phyloP scores from a whole-genome alignment of 2,888 invertebrate genomes.

The Escarpia spicata region DNA sequence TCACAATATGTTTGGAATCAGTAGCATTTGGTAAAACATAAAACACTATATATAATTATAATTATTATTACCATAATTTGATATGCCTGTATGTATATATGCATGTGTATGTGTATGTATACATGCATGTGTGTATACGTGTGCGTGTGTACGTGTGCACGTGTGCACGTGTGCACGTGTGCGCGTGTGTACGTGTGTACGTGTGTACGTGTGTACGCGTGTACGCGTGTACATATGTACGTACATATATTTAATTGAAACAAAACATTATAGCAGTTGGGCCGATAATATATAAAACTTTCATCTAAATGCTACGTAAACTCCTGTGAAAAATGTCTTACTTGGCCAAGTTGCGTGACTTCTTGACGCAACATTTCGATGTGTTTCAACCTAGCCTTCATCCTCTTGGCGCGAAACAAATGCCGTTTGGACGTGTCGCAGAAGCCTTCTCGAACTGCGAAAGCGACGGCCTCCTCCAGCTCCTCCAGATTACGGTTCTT shows the following conservation, averaged over 20 bases:
- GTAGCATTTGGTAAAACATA: neutral
- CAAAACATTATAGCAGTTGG: too few relatives aligned
- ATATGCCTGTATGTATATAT: neutral
- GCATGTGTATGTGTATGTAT: neutral
- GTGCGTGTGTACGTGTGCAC: too few relatives aligned
- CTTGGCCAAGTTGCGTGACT: neutral
- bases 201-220: too few relatives aligned
- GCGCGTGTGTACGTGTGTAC: too few relatives aligned
- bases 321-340: neutral
- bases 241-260: too few relatives aligned
- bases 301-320: neutral
- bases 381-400: neutral
- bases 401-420: neutral
- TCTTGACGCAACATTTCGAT: neutral
- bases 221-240: too few relatives aligned
- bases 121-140: neutral
- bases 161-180: too few relatives aligned
- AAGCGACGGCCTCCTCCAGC: neutral
- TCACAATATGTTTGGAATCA: neutral
- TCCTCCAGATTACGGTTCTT: neutral
- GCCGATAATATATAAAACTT: too few relatives aligned
- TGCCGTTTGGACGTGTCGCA: neutral
- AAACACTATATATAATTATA: too few relatives aligned
- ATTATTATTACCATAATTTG: neutral
- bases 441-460: neutral